Evolutionary conservation across 2,888 invertebrate genomes (phyloP).

Genomic region (Carterocephalus palaemon): DNA sequence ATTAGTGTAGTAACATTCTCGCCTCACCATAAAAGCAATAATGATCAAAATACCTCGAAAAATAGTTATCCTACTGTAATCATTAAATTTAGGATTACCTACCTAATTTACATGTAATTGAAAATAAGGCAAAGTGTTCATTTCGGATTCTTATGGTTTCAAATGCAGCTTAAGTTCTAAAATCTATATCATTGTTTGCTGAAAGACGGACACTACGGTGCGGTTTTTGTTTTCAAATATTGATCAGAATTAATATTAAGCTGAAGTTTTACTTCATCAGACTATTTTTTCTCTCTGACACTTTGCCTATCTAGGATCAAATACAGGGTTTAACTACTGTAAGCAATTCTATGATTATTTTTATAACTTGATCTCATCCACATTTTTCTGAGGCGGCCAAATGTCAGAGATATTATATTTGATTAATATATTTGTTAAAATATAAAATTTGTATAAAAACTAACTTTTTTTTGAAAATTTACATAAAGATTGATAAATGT

Average conservation of each 20-base stretch:
- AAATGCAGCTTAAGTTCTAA: no score
- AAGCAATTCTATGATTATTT: conserved; percentile 32
- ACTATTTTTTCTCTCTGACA: no score
- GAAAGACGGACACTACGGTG: no score
- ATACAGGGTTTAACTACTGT: conserved; percentile 39
- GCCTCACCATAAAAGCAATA: conserved; percentile 16
- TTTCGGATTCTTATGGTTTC: no score
- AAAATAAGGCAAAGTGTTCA: not conserved
- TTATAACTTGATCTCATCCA: conserved; percentile 7
- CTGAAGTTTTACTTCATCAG: no score
- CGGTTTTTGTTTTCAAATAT: no score
- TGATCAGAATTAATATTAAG: no score
- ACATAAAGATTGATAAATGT: conserved; percentile 12
- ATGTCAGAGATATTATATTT: no score
- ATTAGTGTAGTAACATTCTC: conserved; percentile 3
- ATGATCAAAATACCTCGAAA: conserved; percentile 29
- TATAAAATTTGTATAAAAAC: not conserved
- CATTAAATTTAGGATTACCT: conserved; percentile 5
- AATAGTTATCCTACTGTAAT: conserved; percentile 12
- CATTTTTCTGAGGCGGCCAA: no score
- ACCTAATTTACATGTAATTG: conserved; percentile 4
- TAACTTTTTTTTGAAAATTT: not conserved
- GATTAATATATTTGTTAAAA: no score
- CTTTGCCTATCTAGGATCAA: conserved; percentile 35
- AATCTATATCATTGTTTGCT: no score